Evolutionary conservation across 2,113 vertebrate species (phyloP).

Genomic region (Seriola rivoliana): DNA sequence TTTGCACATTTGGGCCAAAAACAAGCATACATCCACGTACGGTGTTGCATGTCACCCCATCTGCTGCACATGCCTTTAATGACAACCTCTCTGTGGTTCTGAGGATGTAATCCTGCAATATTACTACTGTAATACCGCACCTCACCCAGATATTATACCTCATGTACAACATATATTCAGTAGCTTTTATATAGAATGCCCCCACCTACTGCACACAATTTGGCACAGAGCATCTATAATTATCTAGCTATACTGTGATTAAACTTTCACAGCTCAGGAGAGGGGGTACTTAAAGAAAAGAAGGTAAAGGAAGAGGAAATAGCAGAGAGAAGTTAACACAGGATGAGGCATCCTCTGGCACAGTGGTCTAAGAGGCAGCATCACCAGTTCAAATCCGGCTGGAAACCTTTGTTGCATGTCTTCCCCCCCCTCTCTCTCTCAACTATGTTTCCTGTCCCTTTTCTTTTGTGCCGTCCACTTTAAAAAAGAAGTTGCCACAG

Average conservation of each 20-base stretch:
- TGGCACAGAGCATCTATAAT: slow-evolving; percentile 51
- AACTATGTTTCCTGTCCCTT: slow-evolving; percentile 31
- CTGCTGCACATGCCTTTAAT: slow-evolving; percentile 46
- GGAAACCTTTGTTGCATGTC: background rate
- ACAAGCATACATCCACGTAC: background rate
- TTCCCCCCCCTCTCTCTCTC: slow-evolving; percentile 11
- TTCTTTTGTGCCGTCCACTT: slow-evolving; percentile 4
- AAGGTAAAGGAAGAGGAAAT: slow-evolving; percentile 3
- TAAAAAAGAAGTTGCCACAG: slow-evolving; percentile 14
- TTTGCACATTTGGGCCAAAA: slow-evolving; percentile 7
- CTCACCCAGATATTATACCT: slow-evolving; percentile 54
- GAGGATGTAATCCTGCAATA: slow-evolving; percentile 23
- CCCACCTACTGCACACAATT: slow-evolving; percentile 16
- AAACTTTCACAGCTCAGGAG: slow-evolving; percentile 11
- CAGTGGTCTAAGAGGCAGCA: background rate
- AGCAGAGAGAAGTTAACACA: slow-evolving; percentile 3
- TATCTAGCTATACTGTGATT: slow-evolving; percentile 48
- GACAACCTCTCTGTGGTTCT: slow-evolving; percentile 25
- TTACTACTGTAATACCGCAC: slow-evolving; percentile 38
- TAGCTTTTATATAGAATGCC: slow-evolving; percentile 43
- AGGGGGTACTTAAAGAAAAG: slow-evolving; percentile 2
- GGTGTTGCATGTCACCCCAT: slow-evolving; percentile 11
- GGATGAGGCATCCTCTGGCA: background rate
- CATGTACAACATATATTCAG: slow-evolving; percentile 28
- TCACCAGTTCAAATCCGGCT: background rate